Evolutionary conservation across 2,797 vertebrate species (phyloP).

Genomic region (Petrocephalus sullivani): DNA sequence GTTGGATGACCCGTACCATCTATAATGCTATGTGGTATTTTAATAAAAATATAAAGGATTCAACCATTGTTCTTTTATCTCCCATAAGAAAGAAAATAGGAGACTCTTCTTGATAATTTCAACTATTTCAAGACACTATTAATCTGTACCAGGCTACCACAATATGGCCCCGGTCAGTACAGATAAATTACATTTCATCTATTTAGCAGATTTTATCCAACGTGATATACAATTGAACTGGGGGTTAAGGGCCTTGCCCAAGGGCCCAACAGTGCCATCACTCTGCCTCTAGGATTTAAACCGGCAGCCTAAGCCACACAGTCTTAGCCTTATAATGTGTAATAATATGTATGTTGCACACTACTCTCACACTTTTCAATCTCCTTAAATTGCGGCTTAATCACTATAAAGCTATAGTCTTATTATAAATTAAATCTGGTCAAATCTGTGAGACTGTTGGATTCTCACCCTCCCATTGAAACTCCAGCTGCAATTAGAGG

Average conservation of each 20-base stretch:
- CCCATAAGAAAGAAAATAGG: neutral
- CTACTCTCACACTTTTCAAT: neutral
- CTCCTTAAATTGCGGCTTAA: neutral
- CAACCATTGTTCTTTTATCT: neutral
- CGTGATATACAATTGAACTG: neutral
- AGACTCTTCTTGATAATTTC: neutral
- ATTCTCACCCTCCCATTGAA: slow-evolving; percentile 13
- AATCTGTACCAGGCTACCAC: neutral
- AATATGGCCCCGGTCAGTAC: neutral
- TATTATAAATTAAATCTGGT: neutral
- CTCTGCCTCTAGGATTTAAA: neutral
- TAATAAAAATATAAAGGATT: neutral
- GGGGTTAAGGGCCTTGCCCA: neutral
- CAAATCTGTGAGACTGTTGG: neutral
- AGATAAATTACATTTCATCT: neutral
- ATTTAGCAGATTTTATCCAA: neutral
- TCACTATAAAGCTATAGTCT: neutral
- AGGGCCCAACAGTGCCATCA: neutral
- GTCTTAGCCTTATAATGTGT: neutral
- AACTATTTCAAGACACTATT: neutral
- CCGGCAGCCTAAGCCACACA: neutral
- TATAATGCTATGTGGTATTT: neutral
- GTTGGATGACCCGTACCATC: neutral
- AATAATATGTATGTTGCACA: neutral
- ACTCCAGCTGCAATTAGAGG: neutral